Evolutionary conservation across 2,113 vertebrate species (phyloP), one percentile per base, ranked within the genome.

Genomic region (Tricholaema leucomelas): DNA sequence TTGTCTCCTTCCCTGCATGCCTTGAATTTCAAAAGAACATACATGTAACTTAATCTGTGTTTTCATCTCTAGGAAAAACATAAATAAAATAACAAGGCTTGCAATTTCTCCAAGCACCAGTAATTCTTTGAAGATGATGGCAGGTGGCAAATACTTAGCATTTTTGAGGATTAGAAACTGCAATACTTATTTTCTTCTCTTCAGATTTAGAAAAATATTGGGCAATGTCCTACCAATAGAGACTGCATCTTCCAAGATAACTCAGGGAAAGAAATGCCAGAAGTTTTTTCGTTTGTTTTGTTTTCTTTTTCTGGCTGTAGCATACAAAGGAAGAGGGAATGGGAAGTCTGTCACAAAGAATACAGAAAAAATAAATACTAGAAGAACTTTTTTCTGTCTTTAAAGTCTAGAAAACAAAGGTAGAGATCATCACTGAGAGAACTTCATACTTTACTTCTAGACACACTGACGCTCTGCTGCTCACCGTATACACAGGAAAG

Each of bases 121-220:
- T 10, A 85, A 3, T 55, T 73, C 46, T 73, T 76, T 82, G 74
- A 94, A 82, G 70, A 82, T 42, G 71, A 85, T 70, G 28, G 59
- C 71, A 91, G 74, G 91, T 93, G 63, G 78, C 28, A 93, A 85
- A 91, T 85, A 66, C 8, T 91, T 56, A 50, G 36, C 59, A 76
- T 93, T 88, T 92, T 38, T 87, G 15, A 85, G 71, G n/a, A 93
- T 82, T 66, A 79, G 31, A 40, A 87, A 42, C 19, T 40, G 35
- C 48, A 73, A 40, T 59, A 75, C 3, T 33, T 8, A 44, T 9
- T 81, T 83, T 27, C 25, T 35, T 33, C 33, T 77, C 31, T 91
- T n/a, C 3, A 2, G 31, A 81, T 80, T 77, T 64, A 72, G 38
- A 91, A 87, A 77, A 93, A 56, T 85, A 56, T 44, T 85, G 28